A percentile compares a stretch with the other conserved stretches of the same genome.
phyloP scores from a whole-genome alignment of 2,888 invertebrate species.

The Drosophila multiciliata region DNA sequence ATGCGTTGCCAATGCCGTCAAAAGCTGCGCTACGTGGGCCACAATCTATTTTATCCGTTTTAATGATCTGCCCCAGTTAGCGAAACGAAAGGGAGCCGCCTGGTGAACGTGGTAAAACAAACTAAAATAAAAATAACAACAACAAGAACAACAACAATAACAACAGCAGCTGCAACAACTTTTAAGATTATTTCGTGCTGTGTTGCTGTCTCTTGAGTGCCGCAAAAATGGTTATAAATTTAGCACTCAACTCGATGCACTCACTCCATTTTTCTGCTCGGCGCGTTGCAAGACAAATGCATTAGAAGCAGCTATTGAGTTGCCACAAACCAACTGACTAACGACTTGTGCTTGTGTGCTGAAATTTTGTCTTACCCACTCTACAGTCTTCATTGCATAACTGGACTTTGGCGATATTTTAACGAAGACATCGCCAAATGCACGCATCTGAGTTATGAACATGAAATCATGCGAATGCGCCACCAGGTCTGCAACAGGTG shows the following conservation, averaged over 20 bases:
- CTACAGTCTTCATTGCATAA: constrained; percentile 70
- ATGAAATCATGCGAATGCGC: constrained; percentile 71
- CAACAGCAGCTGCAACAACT: constrained; percentile 44
- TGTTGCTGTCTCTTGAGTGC: constrained; percentile 41
- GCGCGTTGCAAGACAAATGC: constrained; percentile 65
- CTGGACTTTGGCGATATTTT: constrained; percentile 78
- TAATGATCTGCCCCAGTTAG: constrained; percentile 81
- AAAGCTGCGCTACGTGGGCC: constrained; percentile 63
- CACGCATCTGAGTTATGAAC: constrained; percentile 79
- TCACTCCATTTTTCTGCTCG: constrained; percentile 57
- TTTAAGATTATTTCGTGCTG: constrained; percentile 31
- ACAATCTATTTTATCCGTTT: constrained; percentile 79
- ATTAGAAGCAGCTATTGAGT: constrained; percentile 70
- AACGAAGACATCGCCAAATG: constrained; percentile 68
- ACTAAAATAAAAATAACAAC: constrained; percentile 34
- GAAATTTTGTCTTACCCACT: constrained; percentile 46
- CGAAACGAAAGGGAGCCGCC: constrained; percentile 72
- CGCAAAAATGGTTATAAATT: constrained; percentile 68
- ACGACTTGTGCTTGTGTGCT: constrained; percentile 15
- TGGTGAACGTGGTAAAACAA: constrained; percentile 66
- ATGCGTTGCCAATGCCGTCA: constrained; percentile 43
- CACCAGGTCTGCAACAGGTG: constrained; percentile 70
- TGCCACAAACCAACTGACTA: constrained; percentile 30
- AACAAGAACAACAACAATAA: constrained; percentile 5
- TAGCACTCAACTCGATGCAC: constrained; percentile 66